phyloP scores from a whole-genome alignment of 2,797 vertebrate species.

The Hephaestus fuliginosus region DNA sequence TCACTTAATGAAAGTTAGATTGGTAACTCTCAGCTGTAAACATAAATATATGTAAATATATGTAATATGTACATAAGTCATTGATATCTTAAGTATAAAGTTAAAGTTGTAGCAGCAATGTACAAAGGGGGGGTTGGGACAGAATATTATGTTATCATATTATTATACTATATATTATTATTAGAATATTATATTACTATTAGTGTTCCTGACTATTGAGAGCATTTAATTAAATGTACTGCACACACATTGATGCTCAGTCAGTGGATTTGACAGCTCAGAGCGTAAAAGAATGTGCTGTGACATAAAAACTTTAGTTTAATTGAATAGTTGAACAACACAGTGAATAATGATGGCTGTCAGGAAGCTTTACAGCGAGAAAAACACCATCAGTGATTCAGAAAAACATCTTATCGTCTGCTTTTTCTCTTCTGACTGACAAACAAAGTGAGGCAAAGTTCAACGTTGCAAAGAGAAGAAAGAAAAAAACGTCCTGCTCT shows the following conservation, averaged over 20 bases:
- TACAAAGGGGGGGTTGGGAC: no score
- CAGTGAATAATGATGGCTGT: background rate
- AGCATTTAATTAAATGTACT: constrained; percentile 2
- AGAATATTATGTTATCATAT: no score
- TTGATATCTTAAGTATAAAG: no score
- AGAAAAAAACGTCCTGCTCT: constrained; percentile 3
- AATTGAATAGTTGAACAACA: background rate
- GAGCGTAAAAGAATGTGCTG: background rate
- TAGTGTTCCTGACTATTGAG: background rate
- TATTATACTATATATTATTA: no score
- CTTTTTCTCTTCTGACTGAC: background rate
- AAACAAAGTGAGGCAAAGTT: constrained; percentile 19
- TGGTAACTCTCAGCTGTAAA: no score
- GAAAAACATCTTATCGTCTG: background rate
- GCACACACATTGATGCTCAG: background rate
- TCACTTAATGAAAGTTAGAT: no score
- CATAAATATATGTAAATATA: no score
- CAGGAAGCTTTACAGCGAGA: background rate
- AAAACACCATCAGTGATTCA: constrained; percentile 16
- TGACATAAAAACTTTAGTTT: background rate
- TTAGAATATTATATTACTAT: no score
- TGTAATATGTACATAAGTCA: no score
- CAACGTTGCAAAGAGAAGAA: background rate
- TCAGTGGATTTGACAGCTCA: constrained; percentile 10
- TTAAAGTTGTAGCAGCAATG: no score